Evolutionary conservation across 2,113 vertebrate species (phyloP).

Genomic region (Pogona vitticeps): DNA sequence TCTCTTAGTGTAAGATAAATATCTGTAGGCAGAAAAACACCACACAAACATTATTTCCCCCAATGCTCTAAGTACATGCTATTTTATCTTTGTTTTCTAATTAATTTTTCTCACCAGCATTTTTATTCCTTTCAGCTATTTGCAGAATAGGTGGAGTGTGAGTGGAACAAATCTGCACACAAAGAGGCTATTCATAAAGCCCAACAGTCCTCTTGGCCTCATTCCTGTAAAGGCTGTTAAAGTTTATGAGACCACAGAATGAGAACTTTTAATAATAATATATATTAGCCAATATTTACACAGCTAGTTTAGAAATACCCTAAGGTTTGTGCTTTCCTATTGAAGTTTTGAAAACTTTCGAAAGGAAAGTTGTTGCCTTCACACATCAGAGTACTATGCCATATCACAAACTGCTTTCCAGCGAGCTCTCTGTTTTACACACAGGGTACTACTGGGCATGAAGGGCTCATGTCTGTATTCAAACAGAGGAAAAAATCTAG

Average conservation of each 20-base stretch:
- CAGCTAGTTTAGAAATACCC: neutral
- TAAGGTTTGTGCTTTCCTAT: neutral
- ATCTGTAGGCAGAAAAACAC: neutral
- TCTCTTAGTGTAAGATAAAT: neutral
- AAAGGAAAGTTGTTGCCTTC: too few species aligned
- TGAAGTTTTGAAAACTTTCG: neutral
- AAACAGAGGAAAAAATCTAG: too few species aligned
- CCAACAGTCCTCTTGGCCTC: neutral
- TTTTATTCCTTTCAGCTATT: neutral
- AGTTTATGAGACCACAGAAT: neutral
- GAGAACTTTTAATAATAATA: neutral
- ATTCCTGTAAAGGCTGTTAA: neutral
- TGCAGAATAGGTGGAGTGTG: neutral
- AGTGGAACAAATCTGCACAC: neutral
- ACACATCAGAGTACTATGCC: neutral
- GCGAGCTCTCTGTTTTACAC: neutral
- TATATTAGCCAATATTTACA: neutral
- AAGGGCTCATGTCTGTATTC: neutral
- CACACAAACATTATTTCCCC: neutral
- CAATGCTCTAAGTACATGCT: neutral
- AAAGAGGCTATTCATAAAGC: constrained; percentile 7
- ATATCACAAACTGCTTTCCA: neutral
- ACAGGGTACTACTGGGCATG: neutral
- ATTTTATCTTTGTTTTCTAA: neutral
- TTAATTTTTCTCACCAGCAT: neutral